Evolutionary conservation across 2,797 vertebrate genomes (phyloP).

Genomic region (Alauda arvensis): DNA sequence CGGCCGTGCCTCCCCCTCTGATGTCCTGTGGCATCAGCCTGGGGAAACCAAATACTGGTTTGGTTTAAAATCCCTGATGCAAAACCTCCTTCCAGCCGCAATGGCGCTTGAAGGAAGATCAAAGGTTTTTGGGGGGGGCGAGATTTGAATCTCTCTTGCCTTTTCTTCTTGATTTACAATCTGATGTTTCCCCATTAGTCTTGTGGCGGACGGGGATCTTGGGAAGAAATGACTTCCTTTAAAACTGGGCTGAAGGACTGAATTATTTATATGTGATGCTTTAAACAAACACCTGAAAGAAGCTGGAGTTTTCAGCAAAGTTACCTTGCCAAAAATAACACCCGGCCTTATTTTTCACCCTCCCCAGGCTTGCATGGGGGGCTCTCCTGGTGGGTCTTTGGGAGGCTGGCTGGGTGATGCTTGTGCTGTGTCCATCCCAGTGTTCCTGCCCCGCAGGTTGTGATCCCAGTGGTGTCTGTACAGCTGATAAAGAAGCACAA

Average conservation of each 20-base stretch:
- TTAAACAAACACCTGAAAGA: constrained; percentile 10
- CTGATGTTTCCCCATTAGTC: not conserved
- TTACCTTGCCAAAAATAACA: not conserved
- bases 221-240: not conserved
- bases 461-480: constrained; percentile 88
- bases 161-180: not conserved
- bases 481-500: constrained; percentile 94
- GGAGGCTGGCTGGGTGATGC: not conserved
- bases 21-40: not conserved
- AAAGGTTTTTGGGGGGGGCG: not conserved
- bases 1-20: accelerated
- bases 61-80: not conserved
- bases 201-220: not conserved
- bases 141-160: not conserved
- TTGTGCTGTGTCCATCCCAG: not conserved
- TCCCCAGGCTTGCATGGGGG: not conserved
- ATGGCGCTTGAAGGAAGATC: not conserved
- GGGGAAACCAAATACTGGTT: not conserved
- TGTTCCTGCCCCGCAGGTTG: constrained; percentile 74
- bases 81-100: not conserved
- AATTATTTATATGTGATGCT: constrained; percentile 32
- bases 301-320: not conserved
- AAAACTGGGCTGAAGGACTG: constrained; percentile 21
- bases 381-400: not conserved
- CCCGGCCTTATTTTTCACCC: not conserved